phyloP scores from a whole-genome alignment of 2,113 vertebrate genomes.

The Melanostigma gelatinosum region DNA sequence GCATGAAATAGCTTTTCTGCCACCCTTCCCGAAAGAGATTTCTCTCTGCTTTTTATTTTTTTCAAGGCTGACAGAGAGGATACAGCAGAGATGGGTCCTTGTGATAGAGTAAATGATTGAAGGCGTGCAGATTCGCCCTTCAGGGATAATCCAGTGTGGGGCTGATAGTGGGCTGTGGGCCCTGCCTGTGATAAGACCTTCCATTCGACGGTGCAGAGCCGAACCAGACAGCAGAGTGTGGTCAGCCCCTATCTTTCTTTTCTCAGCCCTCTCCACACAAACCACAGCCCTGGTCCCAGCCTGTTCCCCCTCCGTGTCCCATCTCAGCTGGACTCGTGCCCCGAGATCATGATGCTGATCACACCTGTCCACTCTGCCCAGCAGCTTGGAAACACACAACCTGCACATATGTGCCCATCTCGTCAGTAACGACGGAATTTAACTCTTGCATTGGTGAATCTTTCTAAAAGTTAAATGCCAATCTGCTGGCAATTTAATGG shows the following conservation, averaged over 20 bases:
- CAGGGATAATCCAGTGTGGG: constrained; percentile 81
- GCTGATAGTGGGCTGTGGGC: constrained; percentile 73
- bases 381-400: constrained; percentile 28
- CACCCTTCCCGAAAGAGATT: constrained; percentile 3
- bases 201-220: constrained; percentile 74
- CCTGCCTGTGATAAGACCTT: constrained; percentile 76
- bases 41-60: constrained; percentile 48
- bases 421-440: background rate
- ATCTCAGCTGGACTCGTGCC: constrained; percentile 36
- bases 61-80: constrained; percentile 65
- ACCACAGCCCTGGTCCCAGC: constrained; percentile 13
- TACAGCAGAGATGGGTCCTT: constrained; percentile 69
- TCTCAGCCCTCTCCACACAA: background rate
- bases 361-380: constrained; percentile 13
- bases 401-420: background rate
- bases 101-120: constrained; percentile 82
- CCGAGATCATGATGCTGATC: constrained; percentile 51
- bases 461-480: background rate
- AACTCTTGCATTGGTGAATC: background rate
- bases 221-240: constrained; percentile 63
- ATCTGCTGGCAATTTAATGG: background rate
- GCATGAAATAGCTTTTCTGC: constrained; percentile 77
- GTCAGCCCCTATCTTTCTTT: constrained; percentile 62
- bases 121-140: constrained; percentile 82
- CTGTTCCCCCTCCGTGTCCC: constrained; percentile 29